phyloP scores from a whole-genome alignment of 2,888 invertebrate species.

The Neria commutata region DNA sequence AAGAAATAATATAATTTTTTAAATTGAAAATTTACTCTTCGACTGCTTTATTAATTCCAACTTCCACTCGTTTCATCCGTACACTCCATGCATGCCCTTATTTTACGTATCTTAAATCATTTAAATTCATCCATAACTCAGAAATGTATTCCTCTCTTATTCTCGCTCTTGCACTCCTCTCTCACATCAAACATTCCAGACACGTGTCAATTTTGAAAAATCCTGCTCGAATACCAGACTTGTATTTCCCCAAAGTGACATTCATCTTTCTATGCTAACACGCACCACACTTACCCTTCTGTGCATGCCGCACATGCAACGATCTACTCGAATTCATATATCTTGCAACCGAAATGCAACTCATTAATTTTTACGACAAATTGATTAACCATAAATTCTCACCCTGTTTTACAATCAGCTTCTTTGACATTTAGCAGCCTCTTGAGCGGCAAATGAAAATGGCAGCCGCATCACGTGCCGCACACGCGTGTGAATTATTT shows the following conservation, averaged over 20 bases:
- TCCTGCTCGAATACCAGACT: conserved; percentile 19
- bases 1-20: too few relatives aligned
- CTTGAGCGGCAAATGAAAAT: conserved; percentile 38
- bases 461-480: conserved; percentile 45
- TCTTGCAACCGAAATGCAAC: conserved; percentile 31
- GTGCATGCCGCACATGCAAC: neutral
- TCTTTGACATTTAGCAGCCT: conserved; percentile 52
- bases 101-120: conserved; percentile 8
- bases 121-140: conserved; percentile 32
- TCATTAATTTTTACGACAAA: conserved; percentile 60
- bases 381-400: conserved; percentile 55
- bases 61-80: neutral
- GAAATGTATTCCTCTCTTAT: conserved; percentile 25
- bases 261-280: conserved; percentile 32
- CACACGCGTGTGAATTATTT: conserved; percentile 55
- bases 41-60: too few relatives aligned
- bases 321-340: neutral
- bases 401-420: conserved; percentile 30
- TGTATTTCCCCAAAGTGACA: conserved; percentile 34
- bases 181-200: neutral
- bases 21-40: too few relatives aligned
- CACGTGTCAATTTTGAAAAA: conserved; percentile 41
- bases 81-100: neutral
- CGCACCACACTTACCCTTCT: neutral
- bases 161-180: neutral